A percentile compares a stretch with the other conserved stretches of the same genome.
phyloP scores from a whole-genome alignment of 2,797 vertebrate species.

The Siniperca scherzeri region DNA sequence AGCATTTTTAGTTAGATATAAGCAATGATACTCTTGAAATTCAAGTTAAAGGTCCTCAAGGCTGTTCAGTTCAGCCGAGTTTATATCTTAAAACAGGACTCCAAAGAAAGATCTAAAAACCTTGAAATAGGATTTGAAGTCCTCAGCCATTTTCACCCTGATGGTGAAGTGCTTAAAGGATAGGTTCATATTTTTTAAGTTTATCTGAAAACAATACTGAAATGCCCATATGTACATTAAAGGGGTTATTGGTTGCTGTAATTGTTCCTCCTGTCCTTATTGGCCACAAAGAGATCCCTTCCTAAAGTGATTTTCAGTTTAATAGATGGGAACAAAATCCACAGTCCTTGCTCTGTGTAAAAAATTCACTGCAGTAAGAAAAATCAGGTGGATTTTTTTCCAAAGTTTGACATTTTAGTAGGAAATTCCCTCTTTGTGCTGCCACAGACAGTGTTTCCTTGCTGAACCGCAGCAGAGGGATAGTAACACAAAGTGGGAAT shows the following conservation, averaged over 20 bases:
- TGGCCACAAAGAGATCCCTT: constrained; percentile 3
- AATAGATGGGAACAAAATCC: constrained; percentile 17
- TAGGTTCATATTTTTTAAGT: neutral
- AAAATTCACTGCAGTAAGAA: constrained; percentile 13
- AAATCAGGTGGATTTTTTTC: constrained; percentile 26
- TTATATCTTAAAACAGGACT: constrained; percentile 15
- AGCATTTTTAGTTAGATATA: neutral
- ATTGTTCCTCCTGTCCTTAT: neutral
- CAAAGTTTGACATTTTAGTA: constrained; percentile 30
- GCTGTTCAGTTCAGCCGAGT: neutral
- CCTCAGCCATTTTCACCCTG: neutral
- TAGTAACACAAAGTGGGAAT: constrained; percentile 28
- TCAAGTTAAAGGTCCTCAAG: neutral
- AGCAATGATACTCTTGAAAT: neutral
- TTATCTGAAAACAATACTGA: neutral
- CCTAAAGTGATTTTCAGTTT: neutral
- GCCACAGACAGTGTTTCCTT: constrained; percentile 17
- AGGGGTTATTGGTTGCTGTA: neutral
- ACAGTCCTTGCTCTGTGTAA: neutral
- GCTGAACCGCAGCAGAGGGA: constrained; percentile 25
- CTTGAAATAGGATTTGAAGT: neutral
- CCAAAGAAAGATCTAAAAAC: neutral
- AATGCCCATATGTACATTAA: neutral
- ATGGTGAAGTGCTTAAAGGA: neutral
- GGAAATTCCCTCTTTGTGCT: constrained; percentile 46